Evolutionary conservation across 2,113 vertebrate species (phyloP).

Genomic region (Epinephelus moara): DNA sequence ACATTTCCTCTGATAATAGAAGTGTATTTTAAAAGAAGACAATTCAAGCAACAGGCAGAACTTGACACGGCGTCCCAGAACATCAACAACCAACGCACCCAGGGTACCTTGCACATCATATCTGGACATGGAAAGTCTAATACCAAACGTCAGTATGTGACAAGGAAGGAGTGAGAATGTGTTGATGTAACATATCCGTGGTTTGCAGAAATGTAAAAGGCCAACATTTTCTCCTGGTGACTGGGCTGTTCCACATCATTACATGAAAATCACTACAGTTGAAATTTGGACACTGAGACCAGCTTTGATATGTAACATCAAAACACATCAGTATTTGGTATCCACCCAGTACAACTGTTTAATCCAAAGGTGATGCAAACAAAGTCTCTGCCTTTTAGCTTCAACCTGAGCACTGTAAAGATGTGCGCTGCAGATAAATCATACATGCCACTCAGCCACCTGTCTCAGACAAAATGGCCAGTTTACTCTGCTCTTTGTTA

Average conservation of each 20-base stretch:
- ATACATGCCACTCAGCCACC: conserved; percentile 47
- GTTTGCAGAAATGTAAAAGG: no score
- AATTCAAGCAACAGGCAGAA: no score
- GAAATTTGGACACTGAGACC: not conserved
- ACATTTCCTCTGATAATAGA: no score
- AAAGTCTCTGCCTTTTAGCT: conserved; percentile 19
- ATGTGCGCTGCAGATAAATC: conserved; percentile 27
- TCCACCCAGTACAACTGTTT: not conserved
- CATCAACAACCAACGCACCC: no score
- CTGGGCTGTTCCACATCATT: not conserved
- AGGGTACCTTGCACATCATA: no score
- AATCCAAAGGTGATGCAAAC: conserved; percentile 11
- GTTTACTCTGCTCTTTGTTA: conserved; percentile 56
- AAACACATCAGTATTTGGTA: conserved; percentile 1
- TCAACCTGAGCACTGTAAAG: conserved; percentile 30
- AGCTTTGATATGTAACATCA: conserved; percentile 28
- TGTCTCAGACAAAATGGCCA: conserved; percentile 56
- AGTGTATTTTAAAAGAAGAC: no score
- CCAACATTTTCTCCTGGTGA: no score
- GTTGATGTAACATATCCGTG: no score
- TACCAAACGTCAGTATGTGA: no score
- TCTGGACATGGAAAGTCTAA: no score
- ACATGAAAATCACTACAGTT: not conserved
- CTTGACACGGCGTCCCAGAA: no score
- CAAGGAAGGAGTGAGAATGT: no score